Base-by-base conservation (phyloP, 2,888 invertebrate genomes). In the Calliopum simillimum region DNA sequence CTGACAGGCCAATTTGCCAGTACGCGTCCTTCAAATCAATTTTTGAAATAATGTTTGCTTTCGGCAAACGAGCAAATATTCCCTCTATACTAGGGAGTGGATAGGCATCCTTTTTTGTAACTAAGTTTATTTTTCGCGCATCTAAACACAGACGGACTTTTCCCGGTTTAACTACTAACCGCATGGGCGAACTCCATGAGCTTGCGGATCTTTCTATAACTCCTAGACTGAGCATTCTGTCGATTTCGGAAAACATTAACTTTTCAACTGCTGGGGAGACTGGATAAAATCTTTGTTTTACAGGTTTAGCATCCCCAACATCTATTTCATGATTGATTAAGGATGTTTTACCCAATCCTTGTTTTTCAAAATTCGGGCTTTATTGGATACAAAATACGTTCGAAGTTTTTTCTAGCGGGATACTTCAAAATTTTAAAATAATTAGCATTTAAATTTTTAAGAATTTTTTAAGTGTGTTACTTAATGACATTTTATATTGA, bases 161-260 rank as follows among this genome's bases (percentile, higher is more conserved):
- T 16, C 64, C 68, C 8, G 71, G 63, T 61, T 73, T 73, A 8
- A 63, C 44, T 8, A 69, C 58, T 13, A 73, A 49, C 14, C 68
- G 59, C 56, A 73, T 65, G 1, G 73, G 73, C 8, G 73, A 73
- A 64, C 71, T 71, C 73, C 71, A 69, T 16, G 73, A 55, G 19
- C n/a, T n/a, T n/a, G n/a, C n/a, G n/a, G n/a, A n/a, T n/a, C n/a
- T n/a, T n/a, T n/a, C n/a, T n/a, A n/a, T n/a, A n/a, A n/a, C n/a
- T n/a, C n/a, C n/a, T n/a, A n/a, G n/a, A n/a, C n/a, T n/a, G n/a
- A n/a, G n/a, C n/a, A n/a, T n/a, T n/a, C n/a, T n/a, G n/a, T n/a
- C n/a, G n/a, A n/a, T n/a, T n/a, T n/a, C n/a, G n/a, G n/a, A n/a
- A 47, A 66, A 67, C 13, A 74, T 25, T 19, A 68, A 23, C 44